A percentile compares a stretch with the other conserved stretches of the same genome.
Evolutionary conservation across 2,113 vertebrate genomes (phyloP).

Genomic region (Antennarius striatus): DNA sequence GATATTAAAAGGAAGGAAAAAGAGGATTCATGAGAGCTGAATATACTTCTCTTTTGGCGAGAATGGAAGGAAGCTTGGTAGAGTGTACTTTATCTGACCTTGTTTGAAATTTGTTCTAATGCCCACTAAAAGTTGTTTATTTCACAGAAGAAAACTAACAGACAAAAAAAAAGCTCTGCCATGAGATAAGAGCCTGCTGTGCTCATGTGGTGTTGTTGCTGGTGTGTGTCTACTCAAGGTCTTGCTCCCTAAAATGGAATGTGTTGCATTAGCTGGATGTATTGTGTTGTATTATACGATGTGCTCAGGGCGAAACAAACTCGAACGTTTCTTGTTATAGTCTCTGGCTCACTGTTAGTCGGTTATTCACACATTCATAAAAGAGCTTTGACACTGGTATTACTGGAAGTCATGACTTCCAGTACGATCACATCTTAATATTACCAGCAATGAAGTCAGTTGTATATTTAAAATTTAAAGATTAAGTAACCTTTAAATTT

Average conservation of each 20-base stretch:
- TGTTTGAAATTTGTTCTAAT: slow-evolving; percentile 51
- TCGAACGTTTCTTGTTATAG: neutral
- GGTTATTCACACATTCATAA: neutral
- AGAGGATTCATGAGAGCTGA: slow-evolving; percentile 35
- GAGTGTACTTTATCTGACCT: slow-evolving; percentile 51
- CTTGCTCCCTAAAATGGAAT: slow-evolving; percentile 36
- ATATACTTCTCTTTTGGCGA: slow-evolving; percentile 41
- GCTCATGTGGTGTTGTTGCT: slow-evolving; percentile 23
- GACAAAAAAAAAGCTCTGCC: slow-evolving; percentile 13
- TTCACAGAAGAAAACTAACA: slow-evolving; percentile 58
- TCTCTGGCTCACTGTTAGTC: neutral
- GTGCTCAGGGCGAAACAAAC: slow-evolving; percentile 7
- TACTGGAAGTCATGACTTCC: too few relatives aligned
- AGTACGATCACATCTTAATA: too few relatives aligned
- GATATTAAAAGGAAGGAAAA: slow-evolving; percentile 39
- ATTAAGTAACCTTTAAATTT: too few relatives aligned
- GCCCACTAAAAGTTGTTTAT: slow-evolving; percentile 44
- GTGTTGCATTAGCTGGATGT: slow-evolving; percentile 17
- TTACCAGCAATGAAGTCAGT: too few relatives aligned
- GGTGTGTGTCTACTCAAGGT: slow-evolving; percentile 45
- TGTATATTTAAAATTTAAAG: too few relatives aligned
- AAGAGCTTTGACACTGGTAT: neutral
- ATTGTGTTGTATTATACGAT: slow-evolving; percentile 18
- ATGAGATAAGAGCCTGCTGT: slow-evolving; percentile 17
- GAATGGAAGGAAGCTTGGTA: slow-evolving; percentile 7